Evolutionary conservation across 2,888 invertebrate genomes (phyloP).

Genomic region (Nymphalis c-album): DNA sequence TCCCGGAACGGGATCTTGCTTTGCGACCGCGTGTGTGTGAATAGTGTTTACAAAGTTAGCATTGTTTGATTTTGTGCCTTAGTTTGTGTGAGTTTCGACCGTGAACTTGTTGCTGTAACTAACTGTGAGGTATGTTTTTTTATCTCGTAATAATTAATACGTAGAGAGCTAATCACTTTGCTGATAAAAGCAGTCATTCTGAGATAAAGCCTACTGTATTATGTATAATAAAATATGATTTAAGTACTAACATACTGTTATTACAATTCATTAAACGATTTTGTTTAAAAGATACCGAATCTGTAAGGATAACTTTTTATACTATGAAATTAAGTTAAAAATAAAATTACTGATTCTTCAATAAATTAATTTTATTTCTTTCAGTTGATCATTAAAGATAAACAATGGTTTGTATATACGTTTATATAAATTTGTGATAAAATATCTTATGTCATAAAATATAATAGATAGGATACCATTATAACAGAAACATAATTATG

Average conservation of each 20-base stretch:
- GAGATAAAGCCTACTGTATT: constrained; percentile 9
- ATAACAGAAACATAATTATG: too few species aligned
- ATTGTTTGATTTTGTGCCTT: constrained; percentile 61
- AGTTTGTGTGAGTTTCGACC: constrained; percentile 55
- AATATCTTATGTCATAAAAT: too few species aligned
- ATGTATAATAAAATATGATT: neutral
- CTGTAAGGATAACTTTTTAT: too few species aligned
- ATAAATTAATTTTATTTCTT: too few species aligned
- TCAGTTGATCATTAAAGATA: too few species aligned
- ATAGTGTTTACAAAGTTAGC: constrained; percentile 67
- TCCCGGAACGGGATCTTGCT: constrained; percentile 37
- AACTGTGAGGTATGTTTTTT: constrained; percentile 51
- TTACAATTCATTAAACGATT: neutral
- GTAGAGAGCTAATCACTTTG: constrained; percentile 24
- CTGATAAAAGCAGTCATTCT: constrained; percentile 26
- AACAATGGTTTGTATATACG: too few species aligned
- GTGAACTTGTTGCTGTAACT: constrained; percentile 66
- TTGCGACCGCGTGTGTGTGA: constrained; percentile 47
- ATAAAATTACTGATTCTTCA: too few species aligned
- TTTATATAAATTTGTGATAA: too few species aligned
- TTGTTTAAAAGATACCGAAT: too few species aligned
- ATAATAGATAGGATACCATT: too few species aligned
- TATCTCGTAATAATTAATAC: constrained; percentile 26
- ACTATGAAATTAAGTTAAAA: too few species aligned
- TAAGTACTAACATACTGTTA: neutral